Evolutionary conservation across 2,113 vertebrate genomes (phyloP).

Genomic region (Dasyurus viverrinus): DNA sequence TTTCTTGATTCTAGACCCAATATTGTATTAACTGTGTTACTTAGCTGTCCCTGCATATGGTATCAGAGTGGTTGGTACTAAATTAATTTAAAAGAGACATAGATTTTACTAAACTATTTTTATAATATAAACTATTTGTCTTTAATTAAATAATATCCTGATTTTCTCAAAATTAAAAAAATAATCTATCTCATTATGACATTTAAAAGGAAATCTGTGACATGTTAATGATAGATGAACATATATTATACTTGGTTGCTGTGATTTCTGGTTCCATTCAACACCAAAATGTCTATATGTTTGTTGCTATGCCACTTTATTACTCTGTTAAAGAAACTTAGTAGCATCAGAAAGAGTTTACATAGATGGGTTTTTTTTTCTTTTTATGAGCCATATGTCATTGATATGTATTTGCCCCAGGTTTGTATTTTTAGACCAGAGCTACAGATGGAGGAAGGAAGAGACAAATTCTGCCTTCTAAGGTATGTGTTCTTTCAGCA

Average conservation of each 20-base stretch:
- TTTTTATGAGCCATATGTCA: neutral
- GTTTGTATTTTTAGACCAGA: neutral
- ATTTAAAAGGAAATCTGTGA: neutral
- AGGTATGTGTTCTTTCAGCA: neutral
- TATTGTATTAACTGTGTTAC: neutral
- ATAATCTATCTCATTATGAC: neutral
- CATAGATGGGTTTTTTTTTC: neutral
- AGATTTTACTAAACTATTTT: neutral
- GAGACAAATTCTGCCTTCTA: neutral
- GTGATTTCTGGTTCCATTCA: neutral
- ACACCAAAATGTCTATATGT: neutral
- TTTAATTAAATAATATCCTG: neutral
- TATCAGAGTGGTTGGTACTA: neutral
- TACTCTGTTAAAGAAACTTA: neutral
- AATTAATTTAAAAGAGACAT: slow-evolving; percentile 1
- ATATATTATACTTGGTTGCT: neutral
- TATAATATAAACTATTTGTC: neutral
- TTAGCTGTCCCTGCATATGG: neutral
- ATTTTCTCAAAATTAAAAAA: neutral
- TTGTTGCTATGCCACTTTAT: neutral
- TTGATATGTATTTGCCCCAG: neutral
- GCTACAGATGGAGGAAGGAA: neutral
- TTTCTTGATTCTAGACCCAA: neutral
- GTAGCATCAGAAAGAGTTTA: neutral
- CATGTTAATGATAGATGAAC: neutral